Base-by-base conservation (phyloP, 2,888 invertebrate genomes). In the Pristionchus arcanus region DNA sequence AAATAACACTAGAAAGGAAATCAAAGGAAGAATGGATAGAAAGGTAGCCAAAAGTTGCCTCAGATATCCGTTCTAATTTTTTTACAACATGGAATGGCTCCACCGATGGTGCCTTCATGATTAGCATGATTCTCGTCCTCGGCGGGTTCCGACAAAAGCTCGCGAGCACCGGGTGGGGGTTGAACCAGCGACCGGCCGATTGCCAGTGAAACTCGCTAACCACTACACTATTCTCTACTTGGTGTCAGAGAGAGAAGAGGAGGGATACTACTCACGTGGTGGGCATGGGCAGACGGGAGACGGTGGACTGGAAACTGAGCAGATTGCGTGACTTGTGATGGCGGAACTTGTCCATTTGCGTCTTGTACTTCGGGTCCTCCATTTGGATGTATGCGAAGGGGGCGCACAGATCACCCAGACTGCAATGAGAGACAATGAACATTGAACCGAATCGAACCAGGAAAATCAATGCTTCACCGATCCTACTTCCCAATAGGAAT, bases 41-140 rank as follows among this genome's bases (percentile, higher is more conserved):
- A 37, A 21, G n/a, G 9, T 5, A 55, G 5, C 31, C 28, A 71
- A 87, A 71, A 15, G 7, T 53, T 42, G 87, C 89, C 89, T 89
- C 89, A 89, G 89, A 89, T 89, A 89, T 89, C 89, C 89, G 89
- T 89, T 89, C 89, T 89, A 28, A 31, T 68, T 77, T 49, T n/a
- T 89, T n/a, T 89, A 81, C 89, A 89, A 89, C 89, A 89, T 89
- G 89, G 89, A 89, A 81, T 89, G 89, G 81, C 37, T 21, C 87
- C 89, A 81, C 66, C 89, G 89, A 42, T 59, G 81, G 89, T 63
- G 53, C 81, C 89, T 89, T 89, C 89, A 89, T 89, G 87, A 87
- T 87, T 87, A 87, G 87, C 87, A 87, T 87, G 87, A 87, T 87
- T 87, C 42, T 87, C 87, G 42, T 87, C 87, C 87, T 37, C 37